These are phyloP conservation scores for Caenorhabditis doughertyi DNA, from an alignment of 2,888 invertebrate species.

Conservation along the genomic window DNA sequence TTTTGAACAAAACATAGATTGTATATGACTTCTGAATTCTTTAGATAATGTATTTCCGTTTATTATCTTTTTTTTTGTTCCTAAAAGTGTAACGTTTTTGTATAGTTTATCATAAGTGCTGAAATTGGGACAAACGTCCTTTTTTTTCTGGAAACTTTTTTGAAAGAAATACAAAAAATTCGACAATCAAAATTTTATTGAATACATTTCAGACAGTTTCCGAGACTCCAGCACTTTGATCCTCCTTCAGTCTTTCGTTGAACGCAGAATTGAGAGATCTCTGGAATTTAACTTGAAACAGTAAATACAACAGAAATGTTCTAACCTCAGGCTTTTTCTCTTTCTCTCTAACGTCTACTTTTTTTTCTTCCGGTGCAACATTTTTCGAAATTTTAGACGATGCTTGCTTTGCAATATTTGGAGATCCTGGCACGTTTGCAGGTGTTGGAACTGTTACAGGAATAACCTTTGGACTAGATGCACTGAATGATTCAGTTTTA, in stretches of 20 bases:
- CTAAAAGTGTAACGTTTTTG: too few species aligned
- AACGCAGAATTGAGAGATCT: slow-evolving; percentile 14
- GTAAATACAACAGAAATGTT: too few species aligned
- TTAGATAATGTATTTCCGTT: too few species aligned
- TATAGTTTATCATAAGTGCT: too few species aligned
- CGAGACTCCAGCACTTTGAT: slow-evolving; percentile 14
- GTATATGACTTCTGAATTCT: too few species aligned
- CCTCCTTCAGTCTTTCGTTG: slow-evolving; percentile 30
- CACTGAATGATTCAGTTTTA: slow-evolving; percentile 15
- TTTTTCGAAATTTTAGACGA: neutral
- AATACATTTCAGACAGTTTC: slow-evolving; percentile 28
- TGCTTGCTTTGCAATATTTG: neutral
- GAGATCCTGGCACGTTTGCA: slow-evolving; percentile 1
- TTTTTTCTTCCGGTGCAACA: neutral
- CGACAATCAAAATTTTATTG: too few species aligned
- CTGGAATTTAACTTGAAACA: slow-evolving; percentile 5
- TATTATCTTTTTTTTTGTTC: too few species aligned
- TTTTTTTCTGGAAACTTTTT: too few species aligned
- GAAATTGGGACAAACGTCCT: too few species aligned
- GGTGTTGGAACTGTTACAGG: slow-evolving; percentile 5
- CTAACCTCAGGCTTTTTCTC: slow-evolving; percentile 25
- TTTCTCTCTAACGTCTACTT: neutral
- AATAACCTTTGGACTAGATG: slow-evolving; percentile 2
- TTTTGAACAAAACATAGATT: too few species aligned
- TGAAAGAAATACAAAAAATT: too few species aligned